A percentile compares a stretch with the other conserved stretches of the same genome.
Evolutionary conservation across 2,888 invertebrate genomes (phyloP).

Genomic region (Omphaloscelis lunosa): DNA sequence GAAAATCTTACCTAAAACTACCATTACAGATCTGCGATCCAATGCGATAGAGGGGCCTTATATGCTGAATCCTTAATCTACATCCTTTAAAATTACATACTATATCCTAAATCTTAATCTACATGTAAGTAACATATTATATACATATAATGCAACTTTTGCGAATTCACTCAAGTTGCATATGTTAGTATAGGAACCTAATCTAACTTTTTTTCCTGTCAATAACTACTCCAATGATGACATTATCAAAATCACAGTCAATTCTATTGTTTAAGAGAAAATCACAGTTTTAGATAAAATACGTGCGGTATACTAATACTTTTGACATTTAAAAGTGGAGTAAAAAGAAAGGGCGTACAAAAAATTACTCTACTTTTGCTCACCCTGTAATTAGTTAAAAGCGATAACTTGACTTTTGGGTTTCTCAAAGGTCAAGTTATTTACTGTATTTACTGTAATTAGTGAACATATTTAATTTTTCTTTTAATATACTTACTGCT

Average conservation of each 20-base stretch:
- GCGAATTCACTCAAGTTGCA: too few relatives aligned
- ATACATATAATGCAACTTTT: too few relatives aligned
- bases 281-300: neutral
- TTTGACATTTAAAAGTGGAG: conserved; percentile 33
- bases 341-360: conserved; percentile 4
- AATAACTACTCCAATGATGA: conserved; percentile 2
- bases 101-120: too few relatives aligned
- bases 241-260: conserved; percentile 13
- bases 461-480: neutral
- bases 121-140: too few relatives aligned
- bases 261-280: conserved; percentile 45
- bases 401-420: conserved; percentile 9
- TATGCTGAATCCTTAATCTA: too few relatives aligned
- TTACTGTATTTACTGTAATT: neutral
- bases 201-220: conserved; percentile 8
- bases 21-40: too few relatives aligned
- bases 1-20: too few relatives aligned
- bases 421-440: conserved; percentile 20
- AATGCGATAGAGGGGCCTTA: too few relatives aligned
- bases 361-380: conserved; percentile 16
- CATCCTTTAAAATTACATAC: too few relatives aligned
- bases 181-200: neutral
- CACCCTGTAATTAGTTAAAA: conserved; percentile 35
- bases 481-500: neutral
- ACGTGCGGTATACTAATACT: conserved; percentile 8